A percentile compares a stretch with the other conserved stretches of the same genome.
These are phyloP conservation scores for Microcebus jonahi DNA, from an alignment of 2,113 vertebrate species.

Conservation along the genomic window DNA sequence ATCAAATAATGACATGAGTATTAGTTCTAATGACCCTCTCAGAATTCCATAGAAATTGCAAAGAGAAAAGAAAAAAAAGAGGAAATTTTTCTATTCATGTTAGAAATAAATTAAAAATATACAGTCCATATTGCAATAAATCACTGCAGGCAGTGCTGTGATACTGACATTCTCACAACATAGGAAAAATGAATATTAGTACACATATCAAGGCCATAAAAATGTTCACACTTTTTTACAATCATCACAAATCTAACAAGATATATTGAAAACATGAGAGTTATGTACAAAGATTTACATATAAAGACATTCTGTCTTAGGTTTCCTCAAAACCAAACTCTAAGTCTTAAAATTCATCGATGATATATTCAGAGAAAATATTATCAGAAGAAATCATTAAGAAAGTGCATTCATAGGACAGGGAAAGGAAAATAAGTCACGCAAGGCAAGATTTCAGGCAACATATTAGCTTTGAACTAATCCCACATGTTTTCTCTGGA, in stretches of 20 bases:
- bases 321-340: neutral
- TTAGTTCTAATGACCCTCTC: neutral
- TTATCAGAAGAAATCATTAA: neutral
- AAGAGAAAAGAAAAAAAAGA: neutral
- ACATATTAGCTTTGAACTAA: neutral
- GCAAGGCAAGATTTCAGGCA: neutral
- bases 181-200: conserved; percentile 24
- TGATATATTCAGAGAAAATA: neutral
- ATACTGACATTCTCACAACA: neutral
- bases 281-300: conserved; percentile 40
- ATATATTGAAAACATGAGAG: conserved; percentile 12
- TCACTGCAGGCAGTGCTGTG: neutral
- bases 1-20: neutral
- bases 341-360: neutral
- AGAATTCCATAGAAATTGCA: neutral
- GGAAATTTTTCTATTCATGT: neutral
- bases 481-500: neutral
- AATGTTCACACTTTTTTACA: neutral
- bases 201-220: conserved; percentile 30
- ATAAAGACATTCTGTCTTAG: neutral
- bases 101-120: neutral
- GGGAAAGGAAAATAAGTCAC: neutral
- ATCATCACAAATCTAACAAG: conserved; percentile 20
- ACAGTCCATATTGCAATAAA: neutral
- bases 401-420: neutral